These are phyloP conservation scores for Amblyteles armatorius DNA, from an alignment of 2,888 invertebrate species.

Conservation along the genomic window DNA sequence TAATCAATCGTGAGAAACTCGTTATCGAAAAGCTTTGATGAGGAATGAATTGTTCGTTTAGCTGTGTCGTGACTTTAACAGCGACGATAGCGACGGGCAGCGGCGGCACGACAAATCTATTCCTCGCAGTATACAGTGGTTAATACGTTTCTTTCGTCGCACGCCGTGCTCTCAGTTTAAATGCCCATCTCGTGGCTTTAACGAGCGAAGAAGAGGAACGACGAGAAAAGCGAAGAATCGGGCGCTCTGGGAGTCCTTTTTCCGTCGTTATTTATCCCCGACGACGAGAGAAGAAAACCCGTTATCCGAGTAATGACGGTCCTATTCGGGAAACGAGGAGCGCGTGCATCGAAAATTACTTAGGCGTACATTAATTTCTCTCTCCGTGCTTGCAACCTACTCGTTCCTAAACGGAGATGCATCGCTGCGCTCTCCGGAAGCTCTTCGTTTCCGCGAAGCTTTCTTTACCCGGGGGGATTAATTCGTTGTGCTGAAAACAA, in stretches of 20 bases:
- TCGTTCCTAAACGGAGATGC: slow-evolving; percentile 11
- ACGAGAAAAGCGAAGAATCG: slow-evolving; percentile 56
- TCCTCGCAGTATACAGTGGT: slow-evolving; percentile 9
- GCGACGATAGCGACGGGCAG: not conserved
- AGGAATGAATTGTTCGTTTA: not conserved
- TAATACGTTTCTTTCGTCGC: slow-evolving; percentile 27
- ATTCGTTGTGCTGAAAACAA: slow-evolving; percentile 40
- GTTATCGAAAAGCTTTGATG: not conserved
- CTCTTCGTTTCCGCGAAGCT: slow-evolving; percentile 22
- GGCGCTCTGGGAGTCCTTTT: slow-evolving; percentile 8
- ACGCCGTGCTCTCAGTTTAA: slow-evolving; percentile 24
- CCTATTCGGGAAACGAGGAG: slow-evolving; percentile 17
- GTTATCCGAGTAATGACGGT: slow-evolving; percentile 42
- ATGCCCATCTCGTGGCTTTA: slow-evolving; percentile 50
- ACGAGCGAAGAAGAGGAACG: slow-evolving; percentile 53
- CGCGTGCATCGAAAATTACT: slow-evolving; percentile 57
- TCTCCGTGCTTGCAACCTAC: slow-evolving; percentile 22
- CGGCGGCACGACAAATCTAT: slow-evolving; percentile 19
- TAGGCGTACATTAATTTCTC: slow-evolving; percentile 48
- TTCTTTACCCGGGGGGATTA: slow-evolving; percentile 45
- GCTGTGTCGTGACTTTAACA: slow-evolving; percentile 9
- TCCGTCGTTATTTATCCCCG: slow-evolving; percentile 44
- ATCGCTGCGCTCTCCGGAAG: slow-evolving; percentile 32
- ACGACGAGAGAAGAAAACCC: slow-evolving; percentile 6
- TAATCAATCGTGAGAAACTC: not conserved